Evolutionary conservation across 1,140 invertebrate species (phyloP).

Genomic region (Chrysoperla carnea): DNA sequence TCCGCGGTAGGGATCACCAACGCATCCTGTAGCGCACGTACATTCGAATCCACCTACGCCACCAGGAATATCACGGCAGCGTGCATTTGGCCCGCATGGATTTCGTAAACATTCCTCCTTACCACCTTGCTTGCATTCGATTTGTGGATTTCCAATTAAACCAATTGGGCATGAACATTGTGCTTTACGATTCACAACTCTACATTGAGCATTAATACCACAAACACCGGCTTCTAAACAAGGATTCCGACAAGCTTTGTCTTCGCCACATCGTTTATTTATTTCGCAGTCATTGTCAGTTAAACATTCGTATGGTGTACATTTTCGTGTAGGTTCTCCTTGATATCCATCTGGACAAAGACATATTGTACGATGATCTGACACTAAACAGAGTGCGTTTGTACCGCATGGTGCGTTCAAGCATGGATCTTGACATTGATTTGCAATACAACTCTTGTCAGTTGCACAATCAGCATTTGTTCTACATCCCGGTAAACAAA

Average conservation of each 20-base stretch:
- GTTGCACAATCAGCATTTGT: constrained; percentile 62
- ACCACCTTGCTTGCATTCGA: constrained; percentile 52
- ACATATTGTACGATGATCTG: constrained; percentile 63
- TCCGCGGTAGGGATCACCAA: constrained; percentile 60
- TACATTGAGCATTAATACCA: constrained; percentile 71
- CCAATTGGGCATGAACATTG: constrained; percentile 73
- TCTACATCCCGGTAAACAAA: constrained; percentile 56
- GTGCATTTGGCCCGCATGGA: constrained; percentile 69
- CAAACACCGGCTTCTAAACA: constrained; percentile 59
- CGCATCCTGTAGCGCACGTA: constrained; percentile 56
- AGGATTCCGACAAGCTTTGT: constrained; percentile 65
- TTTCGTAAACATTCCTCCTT: constrained; percentile 51
- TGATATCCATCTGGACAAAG: constrained; percentile 68
- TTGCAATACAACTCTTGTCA: constrained; percentile 54
- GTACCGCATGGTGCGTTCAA: constrained; percentile 44
- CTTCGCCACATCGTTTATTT: constrained; percentile 54
- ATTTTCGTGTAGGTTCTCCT: constrained; percentile 56
- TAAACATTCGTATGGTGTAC: constrained; percentile 57
- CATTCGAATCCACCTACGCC: constrained; percentile 56
- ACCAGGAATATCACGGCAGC: constrained; percentile 49
- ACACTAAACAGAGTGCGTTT: constrained; percentile 56
- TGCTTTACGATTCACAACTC: constrained; percentile 52
- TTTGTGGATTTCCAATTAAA: constrained; percentile 62
- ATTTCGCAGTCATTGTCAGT: constrained; percentile 57
- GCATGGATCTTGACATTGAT: constrained; percentile 64